Percentiles rank a stretch among this genome's conserved stretches.
Evolutionary conservation across 2,888 invertebrate genomes (phyloP).

Genomic region (Dermolepida albohirtum): DNA sequence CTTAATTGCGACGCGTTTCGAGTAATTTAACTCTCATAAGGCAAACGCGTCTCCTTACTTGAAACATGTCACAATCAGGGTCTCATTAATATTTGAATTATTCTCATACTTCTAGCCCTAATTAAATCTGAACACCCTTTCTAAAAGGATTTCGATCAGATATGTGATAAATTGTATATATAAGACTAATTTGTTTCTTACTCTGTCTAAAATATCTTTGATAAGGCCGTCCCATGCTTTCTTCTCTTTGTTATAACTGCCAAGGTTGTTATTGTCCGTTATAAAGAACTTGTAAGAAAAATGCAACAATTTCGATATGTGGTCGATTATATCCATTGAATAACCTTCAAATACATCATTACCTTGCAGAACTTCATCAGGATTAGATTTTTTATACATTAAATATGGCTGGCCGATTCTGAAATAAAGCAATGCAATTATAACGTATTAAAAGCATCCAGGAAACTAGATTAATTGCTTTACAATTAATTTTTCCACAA

Average conservation of each 20-base stretch:
- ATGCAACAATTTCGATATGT: conserved; percentile 70
- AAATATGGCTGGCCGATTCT: conserved; percentile 81
- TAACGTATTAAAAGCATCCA: conserved; percentile 56
- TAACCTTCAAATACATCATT: conserved; percentile 89
- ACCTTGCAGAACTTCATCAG: conserved; percentile 73
- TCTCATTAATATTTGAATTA: too few species aligned
- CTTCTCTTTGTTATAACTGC: conserved; percentile 74
- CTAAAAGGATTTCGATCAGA: too few species aligned
- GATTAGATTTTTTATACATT: conserved; percentile 67
- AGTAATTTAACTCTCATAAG: too few species aligned
- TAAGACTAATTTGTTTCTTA: conserved; percentile 60
- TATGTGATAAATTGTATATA: too few species aligned
- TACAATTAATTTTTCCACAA: too few species aligned
- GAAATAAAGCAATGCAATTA: conserved; percentile 46
- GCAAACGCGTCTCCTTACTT: too few species aligned
- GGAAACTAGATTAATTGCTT: too few species aligned
- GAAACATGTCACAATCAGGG: too few species aligned
- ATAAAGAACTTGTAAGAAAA: conserved; percentile 79
- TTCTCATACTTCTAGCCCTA: too few species aligned
- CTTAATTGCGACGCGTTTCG: too few species aligned
- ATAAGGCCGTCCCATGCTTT: conserved; percentile 85
- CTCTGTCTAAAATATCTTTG: conserved; percentile 79
- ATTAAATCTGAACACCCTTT: too few species aligned
- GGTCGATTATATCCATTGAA: conserved; percentile 88
- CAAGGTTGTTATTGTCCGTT: conserved; percentile 77